phyloP scores from a whole-genome alignment of 2,797 vertebrate genomes.

The Gallirallus australis region DNA sequence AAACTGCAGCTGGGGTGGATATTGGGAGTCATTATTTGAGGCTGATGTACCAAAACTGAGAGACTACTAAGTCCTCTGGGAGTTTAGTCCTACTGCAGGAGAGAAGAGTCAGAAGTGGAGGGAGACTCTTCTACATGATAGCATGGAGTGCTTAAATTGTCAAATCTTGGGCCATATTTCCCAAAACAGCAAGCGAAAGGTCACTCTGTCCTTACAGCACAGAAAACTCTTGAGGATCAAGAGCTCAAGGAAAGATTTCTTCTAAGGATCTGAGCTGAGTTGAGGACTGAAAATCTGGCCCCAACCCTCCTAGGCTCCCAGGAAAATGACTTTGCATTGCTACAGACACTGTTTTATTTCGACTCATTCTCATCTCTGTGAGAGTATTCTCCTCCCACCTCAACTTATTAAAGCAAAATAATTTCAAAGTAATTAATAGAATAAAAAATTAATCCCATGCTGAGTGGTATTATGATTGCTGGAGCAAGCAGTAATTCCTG shows the following conservation, averaged over 20 bases:
- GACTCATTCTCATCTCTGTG: not conserved
- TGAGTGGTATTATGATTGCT: conserved; percentile 45
- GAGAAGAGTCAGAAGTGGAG: accelerated
- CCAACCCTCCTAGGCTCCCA: not conserved
- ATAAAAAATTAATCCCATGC: conserved; percentile 53
- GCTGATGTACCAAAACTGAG: not conserved
- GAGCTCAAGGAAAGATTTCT: not conserved
- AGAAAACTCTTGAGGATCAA: not conserved
- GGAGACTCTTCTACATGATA: not conserved
- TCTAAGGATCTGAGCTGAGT: not conserved
- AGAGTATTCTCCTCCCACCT: conserved; percentile 18
- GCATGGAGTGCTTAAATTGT: not conserved
- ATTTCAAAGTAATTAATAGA: conserved; percentile 22
- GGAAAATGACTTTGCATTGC: not conserved
- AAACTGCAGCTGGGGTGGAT: not conserved
- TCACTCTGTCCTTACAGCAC: not conserved
- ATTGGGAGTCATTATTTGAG: not conserved
- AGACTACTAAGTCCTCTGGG: not conserved
- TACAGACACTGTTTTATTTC: not conserved
- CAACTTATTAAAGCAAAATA: conserved; percentile 14
- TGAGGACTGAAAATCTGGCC: not conserved
- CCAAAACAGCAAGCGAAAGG: not conserved
- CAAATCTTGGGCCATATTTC: not conserved
- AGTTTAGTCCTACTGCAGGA: not conserved
- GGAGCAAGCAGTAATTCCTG: conserved; percentile 32